Conservation (phyloP, 2,113 vertebrate species). For the Cinclus mexicanus region DNA sequence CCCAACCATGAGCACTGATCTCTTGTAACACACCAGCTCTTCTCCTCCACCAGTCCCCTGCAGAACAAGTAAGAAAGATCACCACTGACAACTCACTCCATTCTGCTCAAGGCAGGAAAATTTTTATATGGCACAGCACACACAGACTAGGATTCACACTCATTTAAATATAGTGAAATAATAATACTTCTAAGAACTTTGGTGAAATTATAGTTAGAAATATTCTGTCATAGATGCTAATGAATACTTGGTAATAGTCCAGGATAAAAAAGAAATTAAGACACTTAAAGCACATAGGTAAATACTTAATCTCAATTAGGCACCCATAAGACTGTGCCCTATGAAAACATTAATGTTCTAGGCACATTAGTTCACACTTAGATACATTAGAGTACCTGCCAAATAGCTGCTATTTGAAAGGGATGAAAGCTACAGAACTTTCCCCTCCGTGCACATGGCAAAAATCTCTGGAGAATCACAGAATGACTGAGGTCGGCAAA, state of each 20-base stretch:
- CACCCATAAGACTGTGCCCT: background rate
- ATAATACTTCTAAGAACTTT: background rate
- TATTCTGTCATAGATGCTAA: background rate
- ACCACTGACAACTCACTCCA: background rate
- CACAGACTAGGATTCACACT: background rate
- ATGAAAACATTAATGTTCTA: background rate
- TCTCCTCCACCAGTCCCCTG: background rate
- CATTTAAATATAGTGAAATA: background rate
- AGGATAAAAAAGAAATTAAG: background rate
- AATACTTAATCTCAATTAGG: slow-evolving; percentile 8
- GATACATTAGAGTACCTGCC: background rate
- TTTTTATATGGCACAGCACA: background rate
- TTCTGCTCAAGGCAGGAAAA: background rate
- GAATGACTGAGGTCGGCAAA: background rate
- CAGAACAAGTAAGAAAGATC: background rate
- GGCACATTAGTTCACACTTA: background rate
- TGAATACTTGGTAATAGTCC: background rate
- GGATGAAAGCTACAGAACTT: background rate
- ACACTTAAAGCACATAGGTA: background rate
- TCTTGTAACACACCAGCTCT: background rate
- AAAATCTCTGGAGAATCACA: background rate
- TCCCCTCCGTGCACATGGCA: fast-evolving
- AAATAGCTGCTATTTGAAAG: background rate
- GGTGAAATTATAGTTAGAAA: background rate
- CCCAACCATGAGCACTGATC: background rate